A percentile compares a stretch with the other conserved stretches of the same genome.
These are phyloP conservation scores for Saimiri boliviensis DNA, from an alignment of 2,113 vertebrate genomes.

Conservation along the genomic window DNA sequence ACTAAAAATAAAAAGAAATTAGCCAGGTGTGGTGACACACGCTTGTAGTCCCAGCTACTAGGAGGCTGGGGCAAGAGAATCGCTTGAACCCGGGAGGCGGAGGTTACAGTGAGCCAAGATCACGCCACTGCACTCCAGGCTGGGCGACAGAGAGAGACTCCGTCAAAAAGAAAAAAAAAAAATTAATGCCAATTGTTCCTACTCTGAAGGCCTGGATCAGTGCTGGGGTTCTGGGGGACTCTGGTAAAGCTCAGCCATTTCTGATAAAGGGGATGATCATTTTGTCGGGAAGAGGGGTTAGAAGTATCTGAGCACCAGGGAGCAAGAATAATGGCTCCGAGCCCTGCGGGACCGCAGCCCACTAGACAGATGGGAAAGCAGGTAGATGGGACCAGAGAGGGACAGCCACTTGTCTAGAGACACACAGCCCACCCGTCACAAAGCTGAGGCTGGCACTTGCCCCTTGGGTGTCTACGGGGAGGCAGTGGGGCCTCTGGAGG, in stretches of 20 bases:
- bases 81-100: too few species aligned
- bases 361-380: neutral
- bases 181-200: neutral
- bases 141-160: too few species aligned
- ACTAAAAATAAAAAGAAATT: too few species aligned
- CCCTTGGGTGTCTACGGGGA: neutral
- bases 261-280: neutral
- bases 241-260: neutral
- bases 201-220: neutral
- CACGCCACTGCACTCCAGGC: too few species aligned
- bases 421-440: neutral
- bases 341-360: neutral
- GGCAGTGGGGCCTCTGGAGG: neutral
- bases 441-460: neutral
- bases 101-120: too few species aligned
- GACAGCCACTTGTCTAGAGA: neutral
- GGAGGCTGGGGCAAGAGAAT: too few species aligned
- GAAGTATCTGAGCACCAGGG: too few species aligned
- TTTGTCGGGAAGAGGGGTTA: too few species aligned
- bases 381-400: neutral
- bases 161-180: too few species aligned
- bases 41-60: too few species aligned
- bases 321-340: fast-evolving
- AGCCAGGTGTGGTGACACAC: too few species aligned
- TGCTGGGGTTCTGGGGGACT: fast-evolving